A percentile compares a stretch with the other conserved stretches of the same genome.
These are phyloP conservation scores for Sardina pilchardus DNA, from an alignment of 2,113 vertebrate genomes.

Conservation along the genomic window DNA sequence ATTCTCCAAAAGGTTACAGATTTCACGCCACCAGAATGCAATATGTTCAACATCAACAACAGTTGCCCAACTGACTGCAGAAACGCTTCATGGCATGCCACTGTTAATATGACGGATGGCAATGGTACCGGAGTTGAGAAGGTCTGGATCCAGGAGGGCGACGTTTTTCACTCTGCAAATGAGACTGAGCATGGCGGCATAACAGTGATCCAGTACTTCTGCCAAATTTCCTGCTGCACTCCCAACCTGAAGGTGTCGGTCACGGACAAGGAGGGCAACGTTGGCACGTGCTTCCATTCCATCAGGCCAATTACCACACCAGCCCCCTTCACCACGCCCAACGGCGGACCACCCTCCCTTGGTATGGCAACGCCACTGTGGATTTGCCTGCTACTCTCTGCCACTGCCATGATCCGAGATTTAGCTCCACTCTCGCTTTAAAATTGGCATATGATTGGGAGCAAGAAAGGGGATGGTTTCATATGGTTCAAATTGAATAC, in stretches of 20 bases:
- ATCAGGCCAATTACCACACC: slow-evolving; percentile 33
- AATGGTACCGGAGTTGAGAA: slow-evolving; percentile 60
- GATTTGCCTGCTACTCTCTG: slow-evolving; percentile 54
- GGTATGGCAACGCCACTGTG: slow-evolving; percentile 52
- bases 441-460: not conserved
- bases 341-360: slow-evolving; percentile 37
- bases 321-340: slow-evolving; percentile 1
- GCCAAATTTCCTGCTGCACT: slow-evolving; percentile 68
- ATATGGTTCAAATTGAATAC: not conserved
- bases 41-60: slow-evolving; percentile 36
- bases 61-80: slow-evolving; percentile 57
- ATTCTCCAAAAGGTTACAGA: slow-evolving; percentile 65
- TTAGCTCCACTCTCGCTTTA: not conserved
- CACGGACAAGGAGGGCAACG: slow-evolving; percentile 67
- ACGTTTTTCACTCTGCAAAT: slow-evolving; percentile 24
- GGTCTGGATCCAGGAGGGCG: slow-evolving; percentile 52
- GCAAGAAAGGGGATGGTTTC: not conserved
- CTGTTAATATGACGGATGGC: slow-evolving; percentile 62
- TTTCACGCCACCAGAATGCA: slow-evolving; percentile 60
- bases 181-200: slow-evolving; percentile 6
- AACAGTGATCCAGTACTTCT: slow-evolving; percentile 38
- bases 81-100: slow-evolving; percentile 56
- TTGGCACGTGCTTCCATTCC: slow-evolving; percentile 64
- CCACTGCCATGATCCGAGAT: not conserved
- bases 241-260: slow-evolving; percentile 60